Conservation (phyloP, 1,140 invertebrate species). For the Heliconius congener region DNA sequence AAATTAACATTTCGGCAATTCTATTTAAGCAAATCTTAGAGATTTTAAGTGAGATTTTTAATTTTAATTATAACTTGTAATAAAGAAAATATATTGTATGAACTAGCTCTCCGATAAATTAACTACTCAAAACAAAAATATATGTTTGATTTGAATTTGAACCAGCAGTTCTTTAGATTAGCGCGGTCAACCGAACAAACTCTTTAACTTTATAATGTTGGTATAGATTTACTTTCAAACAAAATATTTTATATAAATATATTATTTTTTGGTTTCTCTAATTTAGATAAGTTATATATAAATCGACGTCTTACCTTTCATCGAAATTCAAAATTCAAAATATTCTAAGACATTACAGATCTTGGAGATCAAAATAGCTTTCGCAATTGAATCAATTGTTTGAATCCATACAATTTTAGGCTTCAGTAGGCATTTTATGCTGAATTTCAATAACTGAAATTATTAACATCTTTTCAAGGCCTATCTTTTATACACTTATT, state of each 20-base stretch:
- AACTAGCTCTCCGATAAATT: no score
- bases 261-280: background rate
- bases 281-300: background rate
- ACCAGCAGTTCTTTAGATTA: no score
- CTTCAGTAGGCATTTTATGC: background rate
- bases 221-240: no score
- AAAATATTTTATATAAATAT: background rate
- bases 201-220: no score
- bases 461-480: background rate
- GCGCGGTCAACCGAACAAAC: no score
- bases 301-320: background rate
- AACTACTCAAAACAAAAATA: no score
- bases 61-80: no score
- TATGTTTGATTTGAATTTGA: no score
- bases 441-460: background rate
- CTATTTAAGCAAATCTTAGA: background rate
- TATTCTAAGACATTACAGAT: background rate
- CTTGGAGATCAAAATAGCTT: background rate
- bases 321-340: background rate
- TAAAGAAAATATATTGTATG: no score
- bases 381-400: background rate
- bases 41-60: no score
- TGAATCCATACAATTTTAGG: background rate
- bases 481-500: no score
- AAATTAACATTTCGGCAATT: background rate